These are phyloP conservation scores for Epinephelus fuscoguttatus DNA, from an alignment of 2,113 vertebrate species.

Conservation along the genomic window DNA sequence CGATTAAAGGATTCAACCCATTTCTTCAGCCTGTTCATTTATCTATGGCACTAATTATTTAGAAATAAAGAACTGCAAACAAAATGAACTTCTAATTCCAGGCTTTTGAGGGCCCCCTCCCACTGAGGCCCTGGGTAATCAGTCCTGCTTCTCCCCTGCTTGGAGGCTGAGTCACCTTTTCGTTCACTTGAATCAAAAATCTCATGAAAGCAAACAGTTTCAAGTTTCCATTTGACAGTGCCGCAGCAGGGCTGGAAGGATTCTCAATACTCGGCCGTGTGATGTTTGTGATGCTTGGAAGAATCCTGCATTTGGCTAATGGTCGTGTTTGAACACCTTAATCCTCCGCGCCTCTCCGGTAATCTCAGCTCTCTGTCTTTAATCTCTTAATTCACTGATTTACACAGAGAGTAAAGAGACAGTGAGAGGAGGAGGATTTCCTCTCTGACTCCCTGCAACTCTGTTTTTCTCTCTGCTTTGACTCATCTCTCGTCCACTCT, in stretches of 20 bases:
- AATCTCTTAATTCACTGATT: conserved; percentile 39
- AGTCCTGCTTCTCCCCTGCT: too few relatives aligned
- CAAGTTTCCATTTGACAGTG: background rate
- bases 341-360: conserved; percentile 43
- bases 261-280: too few relatives aligned
- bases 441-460: background rate
- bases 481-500: background rate
- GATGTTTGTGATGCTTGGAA: background rate
- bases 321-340: conserved; percentile 33
- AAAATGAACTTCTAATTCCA: too few relatives aligned
- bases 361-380: conserved; percentile 38
- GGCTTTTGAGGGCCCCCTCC: too few relatives aligned
- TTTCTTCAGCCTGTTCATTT: too few relatives aligned
- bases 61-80: too few relatives aligned
- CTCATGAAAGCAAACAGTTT: background rate
- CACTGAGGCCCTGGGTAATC: too few relatives aligned
- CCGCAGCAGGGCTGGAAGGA: background rate
- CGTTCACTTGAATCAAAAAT: background rate
- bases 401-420: background rate
- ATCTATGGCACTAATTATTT: too few relatives aligned
- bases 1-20: too few relatives aligned
- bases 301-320: background rate
- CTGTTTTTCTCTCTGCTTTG: background rate
- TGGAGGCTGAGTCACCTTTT: background rate
- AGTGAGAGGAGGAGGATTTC: conserved; percentile 9